These are phyloP conservation scores for Kryphioiulus occultus DNA, from an alignment of 2,888 invertebrate genomes.

Conservation along the genomic window DNA sequence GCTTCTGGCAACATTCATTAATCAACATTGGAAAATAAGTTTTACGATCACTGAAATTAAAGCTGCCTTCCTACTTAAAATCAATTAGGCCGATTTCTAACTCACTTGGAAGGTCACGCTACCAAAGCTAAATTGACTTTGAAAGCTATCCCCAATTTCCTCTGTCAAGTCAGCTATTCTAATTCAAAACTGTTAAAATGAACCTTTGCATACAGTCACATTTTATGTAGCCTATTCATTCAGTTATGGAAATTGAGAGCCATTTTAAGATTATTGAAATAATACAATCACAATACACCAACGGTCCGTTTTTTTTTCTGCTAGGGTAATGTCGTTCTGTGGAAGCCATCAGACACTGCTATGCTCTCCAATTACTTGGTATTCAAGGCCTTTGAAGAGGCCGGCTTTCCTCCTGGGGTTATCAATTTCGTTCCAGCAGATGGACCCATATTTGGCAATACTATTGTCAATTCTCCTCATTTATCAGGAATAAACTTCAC, in stretches of 20 bases:
- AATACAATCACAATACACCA: background rate
- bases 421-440: conserved; percentile 97
- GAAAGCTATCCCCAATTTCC: too few species aligned
- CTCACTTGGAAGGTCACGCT: too few species aligned
- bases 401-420: conserved; percentile 94
- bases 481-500: conserved; percentile 97
- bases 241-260: too few species aligned
- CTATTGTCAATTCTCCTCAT: conserved; percentile 82
- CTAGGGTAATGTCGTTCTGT: conserved; percentile 93
- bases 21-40: background rate
- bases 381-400: conserved; percentile 92
- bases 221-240: too few species aligned
- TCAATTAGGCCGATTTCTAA: background rate
- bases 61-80: background rate
- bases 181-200: background rate
- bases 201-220: background rate
- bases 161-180: too few species aligned
- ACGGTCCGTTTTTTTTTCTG: conserved; percentile 15
- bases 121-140: too few species aligned
- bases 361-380: conserved; percentile 93
- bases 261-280: too few species aligned
- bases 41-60: background rate
- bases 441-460: conserved; percentile 93
- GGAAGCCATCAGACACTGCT: conserved; percentile 99
- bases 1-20: background rate